Base-by-base conservation (phyloP, 2,888 invertebrate species). In the Caenorhabditis parvicauda region DNA sequence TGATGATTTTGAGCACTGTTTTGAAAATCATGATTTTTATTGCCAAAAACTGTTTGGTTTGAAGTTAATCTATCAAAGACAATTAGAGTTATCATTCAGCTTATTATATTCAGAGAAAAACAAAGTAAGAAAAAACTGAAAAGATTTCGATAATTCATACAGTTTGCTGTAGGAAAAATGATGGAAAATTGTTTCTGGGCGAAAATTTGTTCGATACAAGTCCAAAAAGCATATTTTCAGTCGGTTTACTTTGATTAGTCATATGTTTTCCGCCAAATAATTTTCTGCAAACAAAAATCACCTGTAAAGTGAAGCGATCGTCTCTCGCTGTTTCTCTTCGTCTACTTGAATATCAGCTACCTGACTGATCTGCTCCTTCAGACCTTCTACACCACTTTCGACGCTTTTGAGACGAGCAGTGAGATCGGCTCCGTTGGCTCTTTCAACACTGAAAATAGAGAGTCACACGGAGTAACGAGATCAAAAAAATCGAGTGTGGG, bases 331-430 rank as follows among this genome's bases (percentile, higher is more conserved):
- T 5, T 58, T 47, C 4, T 53, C 39, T 39, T 71, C 64, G 41
- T 63, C 62, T 1, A 55, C 46, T 9, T 56, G 47, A n/a, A 71
- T 69, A 37, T 69, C 62, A 1, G 70, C 57, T 37, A 67, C 57
- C 7, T 42, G 14, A 24, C 56, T 58, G 7, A 72, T 24, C n/a
- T 60, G 49, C 3, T 62, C 62, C 43, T 66, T 59, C 43, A 70
- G 59, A 12, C 24, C 49, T 0, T 41, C n/a, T 12, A 65, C 29
- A 7, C 55, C 57, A 0, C 38, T 19, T 44, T 69, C 69, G 22
- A 66, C 61, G 45, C 39, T 45, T n/a, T 62, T 48, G 7, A 70
- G 61, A 27, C 64, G 56, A n/a, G 49, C 37, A 9, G 64, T 55
- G 3, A 64, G 29, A 17, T 70, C 70, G 5, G 70, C 54, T 9